Evolutionary conservation across 1,140 invertebrate genomes (phyloP).

Genomic region (Trichonephila clavata): DNA sequence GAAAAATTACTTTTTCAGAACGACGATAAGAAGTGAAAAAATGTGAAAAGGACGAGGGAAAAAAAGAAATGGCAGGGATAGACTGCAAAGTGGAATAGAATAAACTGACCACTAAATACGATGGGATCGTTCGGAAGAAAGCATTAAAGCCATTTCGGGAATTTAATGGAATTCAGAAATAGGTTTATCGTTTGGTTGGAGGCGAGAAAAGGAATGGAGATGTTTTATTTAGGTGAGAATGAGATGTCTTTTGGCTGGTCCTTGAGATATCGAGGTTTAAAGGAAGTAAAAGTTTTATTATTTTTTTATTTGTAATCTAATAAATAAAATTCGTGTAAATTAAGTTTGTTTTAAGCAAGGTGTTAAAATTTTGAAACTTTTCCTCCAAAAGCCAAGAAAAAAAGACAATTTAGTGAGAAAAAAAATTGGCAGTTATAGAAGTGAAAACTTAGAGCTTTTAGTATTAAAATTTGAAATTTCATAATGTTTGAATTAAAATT

Average conservation of each 20-base stretch:
- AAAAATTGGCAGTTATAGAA: too few species aligned
- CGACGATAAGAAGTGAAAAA: slow-evolving; percentile 1
- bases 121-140: neutral
- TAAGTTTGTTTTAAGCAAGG: too few species aligned
- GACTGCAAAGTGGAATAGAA: neutral
- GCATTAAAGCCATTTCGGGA: neutral
- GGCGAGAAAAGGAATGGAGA: neutral
- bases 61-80: neutral
- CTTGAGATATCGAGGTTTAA: neutral
- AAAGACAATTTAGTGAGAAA: too few species aligned
- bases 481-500: too few species aligned
- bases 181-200: neutral
- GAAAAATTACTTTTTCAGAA: slow-evolving; percentile 12
- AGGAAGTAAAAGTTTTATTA: too few species aligned
- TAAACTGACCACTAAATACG: slow-evolving; percentile 37
- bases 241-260: neutral
- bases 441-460: too few species aligned
- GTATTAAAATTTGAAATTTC: too few species aligned
- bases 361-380: too few species aligned
- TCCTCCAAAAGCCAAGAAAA: too few species aligned
- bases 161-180: slow-evolving; percentile 3
- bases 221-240: neutral
- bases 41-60: neutral
- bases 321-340: too few species aligned
- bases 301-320: too few species aligned